Percentiles rank a stretch among this genome's conserved stretches.
These are phyloP conservation scores for Spermophilus dauricus DNA, from an alignment of 2,113 vertebrate genomes.

Conservation along the genomic window DNA sequence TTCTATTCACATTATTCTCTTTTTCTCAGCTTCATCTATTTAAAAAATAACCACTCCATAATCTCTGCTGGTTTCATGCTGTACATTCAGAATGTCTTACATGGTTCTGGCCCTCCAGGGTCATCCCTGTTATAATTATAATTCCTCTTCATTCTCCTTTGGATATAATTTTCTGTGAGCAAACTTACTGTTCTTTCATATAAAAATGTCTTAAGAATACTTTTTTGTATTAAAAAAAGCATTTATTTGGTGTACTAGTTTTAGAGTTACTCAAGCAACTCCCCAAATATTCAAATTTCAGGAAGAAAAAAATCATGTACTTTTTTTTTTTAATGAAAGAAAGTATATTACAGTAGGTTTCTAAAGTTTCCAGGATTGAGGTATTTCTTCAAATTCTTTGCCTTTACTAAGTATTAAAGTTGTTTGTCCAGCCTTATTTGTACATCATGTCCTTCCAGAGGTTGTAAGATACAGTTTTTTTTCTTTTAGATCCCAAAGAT, in stretches of 20 bases:
- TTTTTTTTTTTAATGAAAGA: not conserved
- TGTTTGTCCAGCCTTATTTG: not conserved
- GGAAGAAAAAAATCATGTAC: rapidly evolving
- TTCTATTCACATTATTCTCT: not conserved
- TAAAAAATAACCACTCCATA: not conserved
- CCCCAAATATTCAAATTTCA: not conserved
- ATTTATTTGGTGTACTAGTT: not conserved
- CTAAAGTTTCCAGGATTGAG: not conserved
- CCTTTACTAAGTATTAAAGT: not conserved
- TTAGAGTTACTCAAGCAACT: not conserved
- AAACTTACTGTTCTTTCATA: not conserved
- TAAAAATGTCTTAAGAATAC: conserved; percentile 1
- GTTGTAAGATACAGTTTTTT: not conserved
- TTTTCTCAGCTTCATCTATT: not conserved
- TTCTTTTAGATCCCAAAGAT: conserved; percentile 54
- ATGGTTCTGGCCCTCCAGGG: too few species aligned
- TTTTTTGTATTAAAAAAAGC: not conserved
- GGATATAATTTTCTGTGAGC: not conserved
- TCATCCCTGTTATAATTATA: not conserved
- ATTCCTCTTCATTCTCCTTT: conserved; percentile 20
- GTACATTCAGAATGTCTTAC: not conserved
- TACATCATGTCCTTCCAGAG: not conserved
- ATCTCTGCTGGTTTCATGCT: not conserved
- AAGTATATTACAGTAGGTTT: conserved; percentile 2
- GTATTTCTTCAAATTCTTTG: not conserved